Conservation (phyloP, 2,888 invertebrate species). For the Scaptomyza cyrtandrae region DNA sequence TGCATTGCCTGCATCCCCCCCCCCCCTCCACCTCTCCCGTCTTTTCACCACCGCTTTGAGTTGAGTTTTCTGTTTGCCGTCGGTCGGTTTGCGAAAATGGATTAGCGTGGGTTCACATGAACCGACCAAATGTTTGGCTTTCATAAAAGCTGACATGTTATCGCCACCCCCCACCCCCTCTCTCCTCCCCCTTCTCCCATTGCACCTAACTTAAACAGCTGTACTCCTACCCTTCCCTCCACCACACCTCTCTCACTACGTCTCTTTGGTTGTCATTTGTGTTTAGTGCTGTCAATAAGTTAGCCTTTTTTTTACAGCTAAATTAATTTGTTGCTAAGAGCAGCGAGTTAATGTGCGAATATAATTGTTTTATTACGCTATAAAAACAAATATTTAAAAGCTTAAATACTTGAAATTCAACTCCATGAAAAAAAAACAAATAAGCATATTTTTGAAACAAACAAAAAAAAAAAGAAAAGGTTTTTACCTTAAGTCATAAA, state of each 20-base stretch:
- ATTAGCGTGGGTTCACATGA: slow-evolving; percentile 78
- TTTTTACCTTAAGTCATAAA: neutral
- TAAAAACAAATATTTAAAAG: neutral
- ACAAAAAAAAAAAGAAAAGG: too few species aligned
- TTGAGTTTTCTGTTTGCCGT: slow-evolving; percentile 3
- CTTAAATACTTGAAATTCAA: neutral
- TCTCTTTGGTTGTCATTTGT: neutral
- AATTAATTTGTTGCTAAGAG: neutral
- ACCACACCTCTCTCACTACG: too few species aligned
- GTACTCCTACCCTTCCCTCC: too few species aligned
- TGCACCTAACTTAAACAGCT: neutral
- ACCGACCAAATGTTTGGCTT: slow-evolving; percentile 78
- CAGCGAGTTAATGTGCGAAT: too few species aligned
- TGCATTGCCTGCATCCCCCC: too few species aligned
- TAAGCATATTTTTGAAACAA: too few species aligned
- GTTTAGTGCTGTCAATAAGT: neutral
- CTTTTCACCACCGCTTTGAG: neutral
- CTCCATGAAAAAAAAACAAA: too few species aligned
- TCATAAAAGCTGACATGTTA: slow-evolving; percentile 73
- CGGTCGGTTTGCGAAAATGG: slow-evolving; percentile 71
- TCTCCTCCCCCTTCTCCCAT: neutral
- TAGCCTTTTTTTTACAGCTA: neutral
- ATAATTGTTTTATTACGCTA: neutral
- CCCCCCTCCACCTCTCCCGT: neutral
- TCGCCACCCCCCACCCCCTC: neutral